These are phyloP conservation scores for Enteromius afrohamiltoni DNA, from an alignment of 2,797 vertebrate genomes.

Conservation along the genomic window DNA sequence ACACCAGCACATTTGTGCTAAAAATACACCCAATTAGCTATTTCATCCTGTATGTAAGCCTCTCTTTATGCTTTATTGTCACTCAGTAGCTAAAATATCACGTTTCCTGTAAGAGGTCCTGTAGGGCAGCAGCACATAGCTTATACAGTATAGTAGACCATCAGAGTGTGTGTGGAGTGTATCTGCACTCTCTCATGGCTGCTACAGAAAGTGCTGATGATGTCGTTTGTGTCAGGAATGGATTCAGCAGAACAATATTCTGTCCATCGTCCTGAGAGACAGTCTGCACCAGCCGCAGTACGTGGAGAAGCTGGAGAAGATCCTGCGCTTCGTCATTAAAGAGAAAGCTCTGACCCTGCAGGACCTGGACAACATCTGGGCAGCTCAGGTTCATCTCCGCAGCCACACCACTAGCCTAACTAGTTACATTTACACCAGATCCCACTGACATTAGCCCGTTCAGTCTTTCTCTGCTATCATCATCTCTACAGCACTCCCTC, in stretches of 20 bases:
- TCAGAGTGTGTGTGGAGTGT: not conserved
- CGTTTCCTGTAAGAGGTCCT: too few species aligned
- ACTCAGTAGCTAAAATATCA: too few species aligned
- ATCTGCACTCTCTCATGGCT: constrained; percentile 33
- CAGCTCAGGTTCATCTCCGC: constrained; percentile 84
- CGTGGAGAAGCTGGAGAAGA: constrained; percentile 98
- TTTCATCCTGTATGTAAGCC: too few species aligned
- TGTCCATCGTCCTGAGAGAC: constrained; percentile 96
- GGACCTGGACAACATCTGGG: constrained; percentile 99
- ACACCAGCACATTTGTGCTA: too few species aligned
- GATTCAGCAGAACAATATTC: constrained; percentile 98
- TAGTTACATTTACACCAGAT: not conserved
- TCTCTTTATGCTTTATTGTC: too few species aligned
- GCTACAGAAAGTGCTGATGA: not conserved
- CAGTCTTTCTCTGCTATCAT: too few species aligned
- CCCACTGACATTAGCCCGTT: not conserved
- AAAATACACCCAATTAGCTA: too few species aligned
- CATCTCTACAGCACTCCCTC: not conserved
- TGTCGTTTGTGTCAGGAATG: constrained; percentile 82
- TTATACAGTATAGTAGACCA: too few species aligned
- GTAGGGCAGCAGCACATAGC: too few species aligned
- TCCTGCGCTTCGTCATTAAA: constrained; percentile 98
- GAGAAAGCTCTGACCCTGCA: constrained; percentile 98
- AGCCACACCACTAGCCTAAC: not conserved
- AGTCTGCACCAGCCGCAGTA: constrained; percentile 99